A percentile compares a stretch with the other conserved stretches of the same genome.
These are phyloP conservation scores for Calyptommatus sinebrachiatus DNA, from an alignment of 2,113 vertebrate genomes.

Conservation along the genomic window DNA sequence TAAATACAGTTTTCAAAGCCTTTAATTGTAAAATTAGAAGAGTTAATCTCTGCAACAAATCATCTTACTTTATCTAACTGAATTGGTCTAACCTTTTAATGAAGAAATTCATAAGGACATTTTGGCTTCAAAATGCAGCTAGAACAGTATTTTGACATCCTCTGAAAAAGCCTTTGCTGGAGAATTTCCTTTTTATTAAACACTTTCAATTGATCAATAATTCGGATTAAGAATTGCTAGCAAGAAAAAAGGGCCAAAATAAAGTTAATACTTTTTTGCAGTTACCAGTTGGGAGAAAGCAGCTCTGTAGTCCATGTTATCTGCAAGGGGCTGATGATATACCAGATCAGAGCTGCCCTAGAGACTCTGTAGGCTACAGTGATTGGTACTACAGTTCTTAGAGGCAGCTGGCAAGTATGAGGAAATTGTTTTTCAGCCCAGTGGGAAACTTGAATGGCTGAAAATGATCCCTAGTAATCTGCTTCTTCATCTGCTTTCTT, in stretches of 20 bases:
- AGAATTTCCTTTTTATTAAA: neutral
- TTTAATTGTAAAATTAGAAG: neutral
- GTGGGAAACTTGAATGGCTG: no score
- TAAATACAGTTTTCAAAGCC: conserved; percentile 7
- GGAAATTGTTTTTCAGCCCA: no score
- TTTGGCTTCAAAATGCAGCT: neutral
- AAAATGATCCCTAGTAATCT: no score
- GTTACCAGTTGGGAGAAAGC: no score
- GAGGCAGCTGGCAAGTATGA: no score
- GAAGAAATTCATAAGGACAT: neutral
- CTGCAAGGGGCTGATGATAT: no score
- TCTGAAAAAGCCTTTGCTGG: neutral
- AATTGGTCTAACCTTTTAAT: neutral
- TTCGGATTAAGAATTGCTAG: neutral
- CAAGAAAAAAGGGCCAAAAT: neutral
- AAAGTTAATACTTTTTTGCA: no score
- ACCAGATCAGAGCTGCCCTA: no score
- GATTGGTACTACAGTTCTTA: no score
- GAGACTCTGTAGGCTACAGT: no score
- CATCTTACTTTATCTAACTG: conserved; percentile 4
- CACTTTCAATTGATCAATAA: neutral
- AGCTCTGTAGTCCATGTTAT: no score
- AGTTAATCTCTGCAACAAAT: neutral
- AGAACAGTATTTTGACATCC: neutral
- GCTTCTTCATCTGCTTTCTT: no score